Conservation (phyloP, 2,888 invertebrate species). For the Ethmia dodecea region DNA sequence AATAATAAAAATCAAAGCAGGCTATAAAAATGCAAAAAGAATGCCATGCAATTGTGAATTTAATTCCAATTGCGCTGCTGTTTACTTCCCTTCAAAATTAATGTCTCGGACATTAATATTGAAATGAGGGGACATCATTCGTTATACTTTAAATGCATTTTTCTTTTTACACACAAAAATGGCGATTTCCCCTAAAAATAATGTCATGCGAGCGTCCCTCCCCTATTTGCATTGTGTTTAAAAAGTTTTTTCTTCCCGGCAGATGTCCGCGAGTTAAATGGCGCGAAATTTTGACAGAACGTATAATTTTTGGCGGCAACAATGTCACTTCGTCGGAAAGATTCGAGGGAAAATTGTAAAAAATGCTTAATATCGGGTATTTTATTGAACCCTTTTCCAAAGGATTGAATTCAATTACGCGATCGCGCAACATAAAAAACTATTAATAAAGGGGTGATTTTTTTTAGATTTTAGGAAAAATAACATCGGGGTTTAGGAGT, state of each 20-base stretch:
- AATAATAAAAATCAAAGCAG: conserved; percentile 49
- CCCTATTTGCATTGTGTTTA: conserved; percentile 75
- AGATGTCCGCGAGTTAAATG: conserved; percentile 70
- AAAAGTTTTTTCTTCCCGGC: conserved; percentile 51
- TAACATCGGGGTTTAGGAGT: conserved; percentile 41
- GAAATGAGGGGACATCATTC: conserved; percentile 65
- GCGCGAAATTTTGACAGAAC: conserved; percentile 75
- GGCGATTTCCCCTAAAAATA: conserved; percentile 69
- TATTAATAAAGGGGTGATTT: conserved; percentile 51
- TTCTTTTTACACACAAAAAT: conserved; percentile 65
- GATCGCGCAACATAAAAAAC: conserved; percentile 35
- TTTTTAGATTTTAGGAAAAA: conserved; percentile 63
- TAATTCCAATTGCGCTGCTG: conserved; percentile 22
- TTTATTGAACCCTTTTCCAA: conserved; percentile 74
- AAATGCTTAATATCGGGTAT: conserved; percentile 58
- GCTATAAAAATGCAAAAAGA: conserved; percentile 35
- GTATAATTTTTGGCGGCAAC: conserved; percentile 62
- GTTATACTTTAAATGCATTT: conserved; percentile 73
- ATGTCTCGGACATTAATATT: conserved; percentile 54
- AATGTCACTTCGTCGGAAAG: conserved; percentile 45
- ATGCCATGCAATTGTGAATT: conserved; percentile 27
- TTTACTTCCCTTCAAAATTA: conserved; percentile 25
- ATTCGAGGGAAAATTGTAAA: conserved; percentile 28
- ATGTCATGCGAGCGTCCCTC: conserved; percentile 58
- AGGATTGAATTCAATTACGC: conserved; percentile 73